Evolutionary conservation across 2,113 vertebrate genomes (phyloP).

Genomic region (Lipophrys pholis): DNA sequence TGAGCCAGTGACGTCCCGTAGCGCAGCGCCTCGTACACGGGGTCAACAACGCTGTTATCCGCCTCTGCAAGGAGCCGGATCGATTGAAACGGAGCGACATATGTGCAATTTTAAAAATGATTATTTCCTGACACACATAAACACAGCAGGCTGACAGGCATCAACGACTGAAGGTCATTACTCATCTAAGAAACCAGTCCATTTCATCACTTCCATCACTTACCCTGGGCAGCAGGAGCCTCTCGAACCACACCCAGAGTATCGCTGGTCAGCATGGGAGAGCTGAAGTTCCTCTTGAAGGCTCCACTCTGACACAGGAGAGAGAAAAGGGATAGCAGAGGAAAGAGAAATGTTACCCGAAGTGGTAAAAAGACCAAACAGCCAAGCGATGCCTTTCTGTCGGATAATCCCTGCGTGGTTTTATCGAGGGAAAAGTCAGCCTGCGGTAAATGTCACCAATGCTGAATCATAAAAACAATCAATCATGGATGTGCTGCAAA

Average conservation of each 20-base stretch:
- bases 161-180: constrained; percentile 40
- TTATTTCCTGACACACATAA: neutral
- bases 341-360: constrained; percentile 39
- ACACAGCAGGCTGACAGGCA: constrained; percentile 17
- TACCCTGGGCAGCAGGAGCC: constrained; percentile 81
- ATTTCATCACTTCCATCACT: constrained; percentile 40
- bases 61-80: constrained; percentile 58
- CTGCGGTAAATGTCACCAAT: no score
- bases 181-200: constrained; percentile 27
- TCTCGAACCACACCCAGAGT: constrained; percentile 83
- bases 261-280: constrained; percentile 87
- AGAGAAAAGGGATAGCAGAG: neutral
- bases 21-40: constrained; percentile 90
- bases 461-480: no score
- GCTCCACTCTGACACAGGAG: constrained; percentile 81
- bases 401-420: constrained; percentile 23
- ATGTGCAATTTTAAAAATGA: constrained; percentile 29
- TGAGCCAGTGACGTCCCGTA: constrained; percentile 92
- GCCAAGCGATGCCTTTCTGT: neutral
- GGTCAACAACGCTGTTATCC: constrained; percentile 82
- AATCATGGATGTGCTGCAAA: no score
- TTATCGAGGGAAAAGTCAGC: constrained; percentile 1
- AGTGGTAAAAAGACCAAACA: constrained; percentile 5
- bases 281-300: constrained; percentile 93
- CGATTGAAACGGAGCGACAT: constrained; percentile 25